Percentiles rank a stretch among this genome's conserved stretches.
Conservation (phyloP, 2,113 vertebrate species). For the Ceyx margarethae region DNA sequence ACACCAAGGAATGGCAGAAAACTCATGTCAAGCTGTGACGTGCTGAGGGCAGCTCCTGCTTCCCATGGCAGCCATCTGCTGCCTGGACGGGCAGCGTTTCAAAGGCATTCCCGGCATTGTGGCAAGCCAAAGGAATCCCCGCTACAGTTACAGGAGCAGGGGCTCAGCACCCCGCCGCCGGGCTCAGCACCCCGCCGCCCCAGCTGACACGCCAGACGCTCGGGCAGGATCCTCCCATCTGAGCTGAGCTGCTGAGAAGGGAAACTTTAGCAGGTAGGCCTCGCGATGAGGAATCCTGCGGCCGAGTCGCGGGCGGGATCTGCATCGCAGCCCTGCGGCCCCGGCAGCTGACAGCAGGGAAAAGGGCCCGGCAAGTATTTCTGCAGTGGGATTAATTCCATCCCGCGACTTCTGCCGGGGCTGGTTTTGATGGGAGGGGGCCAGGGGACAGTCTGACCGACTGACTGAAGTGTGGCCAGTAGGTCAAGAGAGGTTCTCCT, state of each 20-base stretch:
- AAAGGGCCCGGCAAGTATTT: conserved; percentile 58
- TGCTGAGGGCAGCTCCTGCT: conserved; percentile 43
- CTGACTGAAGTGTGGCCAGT: neutral
- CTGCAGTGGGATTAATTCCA: neutral
- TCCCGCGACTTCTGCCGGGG: neutral
- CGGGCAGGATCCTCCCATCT: conserved; percentile 19
- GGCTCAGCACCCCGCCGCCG: neutral
- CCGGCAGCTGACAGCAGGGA: conserved; percentile 25
- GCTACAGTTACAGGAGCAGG: conserved; percentile 32
- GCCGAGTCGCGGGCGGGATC: neutral
- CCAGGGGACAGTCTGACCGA: rapidly evolving
- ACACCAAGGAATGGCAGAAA: neutral
- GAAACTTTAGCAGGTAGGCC: conserved; percentile 39
- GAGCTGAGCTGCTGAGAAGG: conserved; percentile 45
- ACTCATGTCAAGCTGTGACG: neutral
- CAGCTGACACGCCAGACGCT: conserved; percentile 26
- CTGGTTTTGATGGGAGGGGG: neutral
- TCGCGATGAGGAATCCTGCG: conserved; percentile 32
- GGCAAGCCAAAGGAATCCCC: conserved; percentile 68
- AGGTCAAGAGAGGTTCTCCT: no score
- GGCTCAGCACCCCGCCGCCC: neutral
- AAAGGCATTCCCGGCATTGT: conserved; percentile 62
- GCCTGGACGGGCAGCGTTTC: conserved; percentile 28
- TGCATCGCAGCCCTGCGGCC: no score
- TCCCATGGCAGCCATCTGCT: conserved; percentile 64